A percentile compares a stretch with the other conserved stretches of the same genome.
These are phyloP conservation scores for Melinopterus prodromus DNA, from an alignment of 2,888 invertebrate species.

Conservation along the genomic window DNA sequence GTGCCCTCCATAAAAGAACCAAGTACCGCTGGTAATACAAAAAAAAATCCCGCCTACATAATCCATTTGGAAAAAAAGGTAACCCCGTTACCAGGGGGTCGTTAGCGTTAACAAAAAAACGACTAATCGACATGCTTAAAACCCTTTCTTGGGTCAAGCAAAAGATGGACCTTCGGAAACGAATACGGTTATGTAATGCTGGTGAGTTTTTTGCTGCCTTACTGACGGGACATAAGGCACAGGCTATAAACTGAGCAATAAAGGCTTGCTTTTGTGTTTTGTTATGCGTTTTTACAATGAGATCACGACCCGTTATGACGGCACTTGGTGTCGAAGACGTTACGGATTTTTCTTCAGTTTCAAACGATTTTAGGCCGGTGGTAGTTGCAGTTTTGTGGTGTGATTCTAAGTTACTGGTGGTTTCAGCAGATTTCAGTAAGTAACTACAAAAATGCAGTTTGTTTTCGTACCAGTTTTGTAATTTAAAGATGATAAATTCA, in stretches of 20 bases:
- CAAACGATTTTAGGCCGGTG: slow-evolving; percentile 1
- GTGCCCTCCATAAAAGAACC: not conserved
- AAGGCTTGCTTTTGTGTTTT: slow-evolving; percentile 20
- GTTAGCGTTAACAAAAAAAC: not conserved
- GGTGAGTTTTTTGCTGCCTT: not conserved
- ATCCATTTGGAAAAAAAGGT: not conserved
- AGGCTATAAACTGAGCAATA: slow-evolving; percentile 23
- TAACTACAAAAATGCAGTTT: no score
- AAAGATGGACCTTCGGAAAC: not conserved
- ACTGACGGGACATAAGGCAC: not conserved
- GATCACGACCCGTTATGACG: slow-evolving; percentile 24
- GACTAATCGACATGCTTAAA: not conserved
- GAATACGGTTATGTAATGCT: not conserved
- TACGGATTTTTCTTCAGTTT: slow-evolving; percentile 18
- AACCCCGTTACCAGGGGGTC: not conserved
- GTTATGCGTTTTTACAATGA: slow-evolving; percentile 24
- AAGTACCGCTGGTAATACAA: not conserved
- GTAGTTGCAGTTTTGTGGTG: not conserved
- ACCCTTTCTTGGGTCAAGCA: not conserved
- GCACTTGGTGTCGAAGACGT: slow-evolving; percentile 9
- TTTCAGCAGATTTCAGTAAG: no score
- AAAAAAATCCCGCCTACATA: not conserved
- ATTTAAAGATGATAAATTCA: no score
- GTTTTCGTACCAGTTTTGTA: no score
- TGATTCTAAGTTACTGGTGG: not conserved